A percentile compares a stretch with the other conserved stretches of the same genome.
Conservation (phyloP, 2,797 vertebrate species). For the Spizella passerina region DNA sequence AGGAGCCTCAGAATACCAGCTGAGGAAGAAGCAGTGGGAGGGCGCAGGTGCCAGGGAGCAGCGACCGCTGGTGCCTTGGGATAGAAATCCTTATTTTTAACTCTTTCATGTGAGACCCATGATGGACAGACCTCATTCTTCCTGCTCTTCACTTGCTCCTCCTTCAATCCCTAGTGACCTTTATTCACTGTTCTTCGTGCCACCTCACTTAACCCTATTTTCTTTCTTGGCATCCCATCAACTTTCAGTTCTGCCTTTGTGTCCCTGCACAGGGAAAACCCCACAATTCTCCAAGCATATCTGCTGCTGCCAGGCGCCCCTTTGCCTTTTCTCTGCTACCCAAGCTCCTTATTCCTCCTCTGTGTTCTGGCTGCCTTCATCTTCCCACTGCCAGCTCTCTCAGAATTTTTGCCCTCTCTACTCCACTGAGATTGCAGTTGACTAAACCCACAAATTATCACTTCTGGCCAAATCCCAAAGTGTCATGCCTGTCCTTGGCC, state of each 20-base stretch:
- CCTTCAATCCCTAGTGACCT: background rate
- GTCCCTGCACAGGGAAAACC: background rate
- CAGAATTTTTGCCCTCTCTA: constrained; percentile 24
- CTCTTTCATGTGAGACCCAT: background rate
- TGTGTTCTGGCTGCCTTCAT: constrained; percentile 20
- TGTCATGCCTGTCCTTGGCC: constrained; percentile 28
- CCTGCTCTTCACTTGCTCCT: background rate
- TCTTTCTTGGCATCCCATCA: constrained; percentile 1
- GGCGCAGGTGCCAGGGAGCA: background rate
- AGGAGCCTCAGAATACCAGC: background rate
- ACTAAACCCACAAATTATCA: constrained; percentile 60
- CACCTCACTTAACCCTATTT: background rate
- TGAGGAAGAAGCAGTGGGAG: background rate
- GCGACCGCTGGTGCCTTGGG: rapidly evolving
- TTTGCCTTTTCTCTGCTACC: background rate
- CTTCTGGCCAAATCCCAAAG: constrained; percentile 61
- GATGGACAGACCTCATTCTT: background rate
- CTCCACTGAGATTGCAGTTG: constrained; percentile 43
- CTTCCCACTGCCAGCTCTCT: constrained; percentile 5
- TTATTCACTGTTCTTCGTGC: background rate
- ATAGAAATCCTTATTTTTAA: background rate
- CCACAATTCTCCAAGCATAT: constrained; percentile 22
- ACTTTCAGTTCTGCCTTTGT: background rate
- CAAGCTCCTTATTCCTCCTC: constrained; percentile 31
- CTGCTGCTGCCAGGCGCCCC: background rate